These are phyloP conservation scores for Cyprinodon brontotheroides DNA, from an alignment of 2,113 vertebrate species.

Conservation along the genomic window DNA sequence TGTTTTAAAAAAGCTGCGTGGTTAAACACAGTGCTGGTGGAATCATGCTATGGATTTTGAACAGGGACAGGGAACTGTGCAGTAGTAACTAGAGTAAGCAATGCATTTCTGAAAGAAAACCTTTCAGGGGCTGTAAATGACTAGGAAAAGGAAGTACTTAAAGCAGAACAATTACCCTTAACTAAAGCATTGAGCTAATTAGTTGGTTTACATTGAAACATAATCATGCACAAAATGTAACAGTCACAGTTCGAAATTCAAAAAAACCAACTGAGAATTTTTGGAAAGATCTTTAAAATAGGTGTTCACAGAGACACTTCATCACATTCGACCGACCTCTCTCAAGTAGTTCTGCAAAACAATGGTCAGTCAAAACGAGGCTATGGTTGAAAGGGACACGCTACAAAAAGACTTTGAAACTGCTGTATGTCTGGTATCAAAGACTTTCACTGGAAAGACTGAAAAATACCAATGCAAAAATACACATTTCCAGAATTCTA, in stretches of 20 bases:
- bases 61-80: background rate
- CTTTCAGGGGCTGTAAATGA: background rate
- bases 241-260: background rate
- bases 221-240: background rate
- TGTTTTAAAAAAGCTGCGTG: background rate
- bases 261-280: background rate
- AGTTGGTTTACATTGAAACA: background rate
- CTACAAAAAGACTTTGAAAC: background rate
- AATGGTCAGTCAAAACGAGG: background rate
- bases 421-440: too few relatives aligned
- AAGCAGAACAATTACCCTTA: background rate
- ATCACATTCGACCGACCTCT: background rate
- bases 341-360: background rate
- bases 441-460: background rate
- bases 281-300: background rate
- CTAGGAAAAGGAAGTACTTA: background rate
- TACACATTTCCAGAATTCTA: background rate
- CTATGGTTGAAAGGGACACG: background rate
- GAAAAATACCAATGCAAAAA: background rate
- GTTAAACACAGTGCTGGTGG: background rate
- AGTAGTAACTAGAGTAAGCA: background rate
- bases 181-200: too few relatives aligned
- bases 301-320: background rate
- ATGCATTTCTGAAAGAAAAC: too few relatives aligned
- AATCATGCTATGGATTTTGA: background rate